Conservation (phyloP, 2,113 vertebrate species). For the Dipodomys ordii region DNA sequence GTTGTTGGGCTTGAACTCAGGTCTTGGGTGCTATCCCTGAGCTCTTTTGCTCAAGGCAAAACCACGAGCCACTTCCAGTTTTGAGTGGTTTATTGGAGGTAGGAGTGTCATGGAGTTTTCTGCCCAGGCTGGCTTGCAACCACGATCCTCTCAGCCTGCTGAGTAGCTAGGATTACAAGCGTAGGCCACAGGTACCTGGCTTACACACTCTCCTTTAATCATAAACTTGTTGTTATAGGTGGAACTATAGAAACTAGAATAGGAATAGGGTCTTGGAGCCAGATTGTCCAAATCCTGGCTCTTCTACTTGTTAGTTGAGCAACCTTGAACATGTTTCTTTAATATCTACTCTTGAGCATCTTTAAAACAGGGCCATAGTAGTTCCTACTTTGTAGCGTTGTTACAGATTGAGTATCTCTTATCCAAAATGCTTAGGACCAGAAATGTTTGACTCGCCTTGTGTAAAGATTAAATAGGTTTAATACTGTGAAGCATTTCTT, state of each 20-base stretch:
- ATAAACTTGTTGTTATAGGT: neutral
- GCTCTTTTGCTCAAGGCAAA: no score
- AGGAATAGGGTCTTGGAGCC: neutral
- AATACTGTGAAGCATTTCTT: neutral
- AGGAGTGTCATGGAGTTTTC: no score
- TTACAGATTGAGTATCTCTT: neutral
- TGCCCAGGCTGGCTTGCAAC: no score
- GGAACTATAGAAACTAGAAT: neutral
- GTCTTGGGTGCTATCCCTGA: no score
- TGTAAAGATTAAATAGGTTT: neutral
- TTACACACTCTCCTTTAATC: neutral
- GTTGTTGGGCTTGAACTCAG: no score
- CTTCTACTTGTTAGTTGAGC: slow-evolving; percentile 14
- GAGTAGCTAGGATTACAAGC: no score
- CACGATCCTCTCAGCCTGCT: no score
- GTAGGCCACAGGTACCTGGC: no score
- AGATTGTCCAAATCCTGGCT: neutral
- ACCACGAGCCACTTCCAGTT: no score
- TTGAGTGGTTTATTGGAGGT: no score
- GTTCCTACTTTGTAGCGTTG: slow-evolving; percentile 15
- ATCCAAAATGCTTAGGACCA: neutral
- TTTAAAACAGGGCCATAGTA: neutral
- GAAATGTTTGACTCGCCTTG: neutral
- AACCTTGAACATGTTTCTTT: slow-evolving; percentile 16
- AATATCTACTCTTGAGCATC: neutral